Base-by-base conservation (phyloP, 2,888 invertebrate species). In the Elegia similella region DNA sequence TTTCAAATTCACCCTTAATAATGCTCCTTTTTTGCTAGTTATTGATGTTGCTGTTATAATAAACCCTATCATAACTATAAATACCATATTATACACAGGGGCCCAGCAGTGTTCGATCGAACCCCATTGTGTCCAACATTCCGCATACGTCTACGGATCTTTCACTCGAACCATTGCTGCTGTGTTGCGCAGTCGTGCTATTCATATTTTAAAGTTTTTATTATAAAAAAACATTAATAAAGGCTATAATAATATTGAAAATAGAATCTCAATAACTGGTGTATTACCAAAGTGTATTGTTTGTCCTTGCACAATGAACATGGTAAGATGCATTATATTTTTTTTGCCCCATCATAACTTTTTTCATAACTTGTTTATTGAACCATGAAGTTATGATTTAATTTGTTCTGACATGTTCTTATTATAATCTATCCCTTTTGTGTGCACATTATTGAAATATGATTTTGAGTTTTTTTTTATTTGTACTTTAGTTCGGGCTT, bases 401-500 rank as follows among this genome's bases (percentile, higher is more conserved):
- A 92, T 90, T 78, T 84, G 85, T 89, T 91, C 79, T 88, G 92
- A 88, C 92, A 91, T 80, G 82, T 71, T 81, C 78, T 77, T 80
- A 83, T 84, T 83, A 78, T 81, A 62, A 50, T 69, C 67, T 66
- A 69, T 73, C 76, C 68, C 77, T 66, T 72, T 76, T 76, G 68
- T 59, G 56, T 64, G 29, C 59, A 23, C 23, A 65, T 59, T 67
- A 56, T 56, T 44, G 50, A 62, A 44, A 65, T 65, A 63, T 65
- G 67, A 64, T 61, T 62, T 44, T 56, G 46, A 38, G n/a, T 12
- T 59, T 34, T 56, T 64, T 57, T 61, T 59, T 55, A 59, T 62
- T 54, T 55, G 59, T 61, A 34, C 56, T 59, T 50, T 42, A 56
- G 42, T 55, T n/a, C n/a, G 23, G 52, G 55, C 61, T 59, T 53